Evolutionary conservation across 2,797 vertebrate genomes (phyloP), one percentile per base, ranked within the genome.

Genomic region (Gephyroberyx darwinii): DNA sequence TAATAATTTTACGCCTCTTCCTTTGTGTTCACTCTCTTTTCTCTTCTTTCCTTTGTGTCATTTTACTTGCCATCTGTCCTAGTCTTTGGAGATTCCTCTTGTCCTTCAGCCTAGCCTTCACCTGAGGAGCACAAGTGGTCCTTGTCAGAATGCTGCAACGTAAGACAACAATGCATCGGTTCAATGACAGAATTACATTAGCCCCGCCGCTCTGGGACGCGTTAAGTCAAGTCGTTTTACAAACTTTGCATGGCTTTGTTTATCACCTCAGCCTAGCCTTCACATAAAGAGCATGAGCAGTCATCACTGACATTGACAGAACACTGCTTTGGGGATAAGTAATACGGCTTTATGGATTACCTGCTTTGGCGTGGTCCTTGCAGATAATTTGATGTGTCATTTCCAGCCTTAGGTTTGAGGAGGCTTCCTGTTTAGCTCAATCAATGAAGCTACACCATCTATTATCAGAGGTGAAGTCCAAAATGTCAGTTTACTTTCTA

Each of bases 81-180:
- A 0, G 8, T 56, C 41, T 57, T 57, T 14, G 37, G 45, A 62
- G 52, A 62, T 4, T 1, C 16, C 8, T 26, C 19, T 12, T 20
- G 12, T 58, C 47, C 39, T 51, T 48, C 41, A 20, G 43, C 43
- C 8, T 39, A 4, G n/a, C 37, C 57, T 75, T 69, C 43, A 69
- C 54, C 37, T 69, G 39, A 39, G 59, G 63, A 33, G 13, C 8
- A 8, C 30, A 61, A 63, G 9, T 12, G 17, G 20, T n/a, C 33
- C 20, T 20, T 57, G 55, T 54, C 56, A 69, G 31, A 55, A 5
- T 7, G 37, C 50, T 50, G 35, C 17, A 20, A 73, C 30, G 56
- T 30, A 59, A 56, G 71, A 65, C 20, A 72, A 68, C 45, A 69
- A 48, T 66, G 58, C 31, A 39, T 17, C 7, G 48, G 31, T 70